phyloP scores from a whole-genome alignment of 2,888 invertebrate species.

The Leptura quadrifasciata region DNA sequence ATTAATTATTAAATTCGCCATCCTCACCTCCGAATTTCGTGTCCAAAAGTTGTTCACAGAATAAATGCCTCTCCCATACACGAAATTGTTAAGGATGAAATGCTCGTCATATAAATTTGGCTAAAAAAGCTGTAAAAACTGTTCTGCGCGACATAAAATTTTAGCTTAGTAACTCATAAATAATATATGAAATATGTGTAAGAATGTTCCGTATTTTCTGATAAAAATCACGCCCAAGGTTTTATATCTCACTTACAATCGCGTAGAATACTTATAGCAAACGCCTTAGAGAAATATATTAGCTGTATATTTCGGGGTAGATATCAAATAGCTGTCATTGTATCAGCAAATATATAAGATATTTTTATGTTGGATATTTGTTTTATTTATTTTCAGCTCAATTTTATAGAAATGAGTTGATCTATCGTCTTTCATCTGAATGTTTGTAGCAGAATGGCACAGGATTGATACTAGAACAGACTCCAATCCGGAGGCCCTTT shows the following conservation, averaged over 20 bases:
- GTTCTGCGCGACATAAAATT: slow-evolving; percentile 1
- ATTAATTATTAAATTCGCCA: neutral
- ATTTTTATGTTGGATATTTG: neutral
- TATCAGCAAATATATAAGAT: neutral
- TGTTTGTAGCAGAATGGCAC: no score
- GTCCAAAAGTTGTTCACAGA: neutral
- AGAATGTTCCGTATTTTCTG: neutral
- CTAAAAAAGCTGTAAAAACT: slow-evolving; percentile 10
- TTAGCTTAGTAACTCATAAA: slow-evolving; percentile 12
- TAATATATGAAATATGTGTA: slow-evolving; percentile 1
- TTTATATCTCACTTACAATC: slow-evolving; percentile 1
- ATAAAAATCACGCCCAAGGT: neutral
- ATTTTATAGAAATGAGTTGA: neutral
- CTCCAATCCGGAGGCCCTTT: no score
- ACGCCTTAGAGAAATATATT: neutral
- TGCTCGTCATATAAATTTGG: neutral
- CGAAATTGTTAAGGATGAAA: slow-evolving; percentile 5
- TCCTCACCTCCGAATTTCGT: neutral
- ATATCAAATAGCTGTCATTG: neutral
- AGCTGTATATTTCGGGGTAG: neutral
- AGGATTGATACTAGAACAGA: no score
- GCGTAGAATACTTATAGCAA: neutral
- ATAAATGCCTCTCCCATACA: neutral
- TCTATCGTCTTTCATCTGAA: no score
- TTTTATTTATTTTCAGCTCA: neutral